phyloP scores from a whole-genome alignment of 2,113 vertebrate genomes.

The Steatornis caripensis region DNA sequence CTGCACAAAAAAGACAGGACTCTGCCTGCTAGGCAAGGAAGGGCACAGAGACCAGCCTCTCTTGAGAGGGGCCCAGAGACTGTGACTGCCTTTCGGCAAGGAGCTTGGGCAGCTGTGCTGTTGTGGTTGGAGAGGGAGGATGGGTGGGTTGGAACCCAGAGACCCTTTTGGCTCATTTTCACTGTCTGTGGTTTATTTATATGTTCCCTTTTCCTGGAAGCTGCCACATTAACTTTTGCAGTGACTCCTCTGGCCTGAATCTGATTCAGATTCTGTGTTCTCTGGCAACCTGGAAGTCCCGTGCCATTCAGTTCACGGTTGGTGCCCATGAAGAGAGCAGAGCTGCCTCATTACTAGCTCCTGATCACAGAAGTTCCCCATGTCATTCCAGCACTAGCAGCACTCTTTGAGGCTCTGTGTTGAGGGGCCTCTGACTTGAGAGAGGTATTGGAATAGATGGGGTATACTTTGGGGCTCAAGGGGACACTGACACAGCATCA shows the following conservation, averaged over 20 bases:
- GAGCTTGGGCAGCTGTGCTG: constrained; percentile 9
- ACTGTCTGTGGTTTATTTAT: constrained; percentile 68
- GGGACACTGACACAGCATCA: background rate
- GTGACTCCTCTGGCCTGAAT: constrained; percentile 42
- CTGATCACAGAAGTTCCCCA: background rate
- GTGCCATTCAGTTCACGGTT: background rate
- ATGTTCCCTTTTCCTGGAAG: constrained; percentile 51
- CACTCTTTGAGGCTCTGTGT: constrained; percentile 38
- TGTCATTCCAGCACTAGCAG: constrained; percentile 13
- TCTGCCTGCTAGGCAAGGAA: constrained; percentile 20
- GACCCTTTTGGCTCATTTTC: constrained; percentile 52
- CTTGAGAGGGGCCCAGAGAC: background rate
- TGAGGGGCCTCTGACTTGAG: constrained; percentile 6
- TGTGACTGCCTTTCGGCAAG: constrained; percentile 36
- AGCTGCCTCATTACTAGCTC: constrained; percentile 11
- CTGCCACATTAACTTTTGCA: constrained; percentile 27
- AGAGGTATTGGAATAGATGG: background rate
- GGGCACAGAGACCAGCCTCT: background rate
- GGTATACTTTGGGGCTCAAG: background rate
- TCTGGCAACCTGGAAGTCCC: constrained; percentile 16
- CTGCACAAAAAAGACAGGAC: constrained; percentile 24
- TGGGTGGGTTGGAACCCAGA: constrained; percentile 48
- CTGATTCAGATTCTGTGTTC: constrained; percentile 24
- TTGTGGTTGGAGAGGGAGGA: constrained; percentile 37
- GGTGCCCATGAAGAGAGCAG: constrained; percentile 37